Evolutionary conservation across 2,888 invertebrate species (phyloP).

Genomic region (Dynastes grantii): DNA sequence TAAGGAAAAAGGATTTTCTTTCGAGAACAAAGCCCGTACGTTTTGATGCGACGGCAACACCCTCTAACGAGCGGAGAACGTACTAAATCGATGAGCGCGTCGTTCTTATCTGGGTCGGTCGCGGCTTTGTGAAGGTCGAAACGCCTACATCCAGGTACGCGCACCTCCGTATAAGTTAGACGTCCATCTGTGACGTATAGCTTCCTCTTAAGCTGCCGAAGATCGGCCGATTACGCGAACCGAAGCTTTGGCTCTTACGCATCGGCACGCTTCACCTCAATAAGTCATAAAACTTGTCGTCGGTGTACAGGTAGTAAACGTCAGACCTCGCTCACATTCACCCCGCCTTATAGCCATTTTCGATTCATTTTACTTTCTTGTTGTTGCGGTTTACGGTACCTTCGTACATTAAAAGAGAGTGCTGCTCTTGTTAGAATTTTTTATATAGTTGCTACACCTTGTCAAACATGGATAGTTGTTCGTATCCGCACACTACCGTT

Average conservation of each 20-base stretch:
- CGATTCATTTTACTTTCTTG: neutral
- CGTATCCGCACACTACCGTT: no score
- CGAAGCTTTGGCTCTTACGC: conserved; percentile 7
- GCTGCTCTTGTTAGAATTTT: no score
- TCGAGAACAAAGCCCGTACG: neutral
- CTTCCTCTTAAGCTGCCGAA: conserved; percentile 3
- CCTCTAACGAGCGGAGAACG: neutral
- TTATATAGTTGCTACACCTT: no score
- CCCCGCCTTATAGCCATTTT: neutral
- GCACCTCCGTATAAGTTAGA: neutral
- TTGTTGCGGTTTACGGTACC: neutral
- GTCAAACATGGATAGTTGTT: no score
- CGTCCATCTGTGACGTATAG: conserved; percentile 6
- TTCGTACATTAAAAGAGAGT: no score
- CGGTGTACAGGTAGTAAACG: conserved; percentile 21
- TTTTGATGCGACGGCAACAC: neutral
- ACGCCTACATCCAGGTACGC: neutral
- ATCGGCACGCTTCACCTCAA: conserved; percentile 24
- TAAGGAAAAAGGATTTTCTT: conserved; percentile 1
- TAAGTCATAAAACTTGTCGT: conserved; percentile 30
- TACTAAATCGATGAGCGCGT: neutral
- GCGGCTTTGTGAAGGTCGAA: no score
- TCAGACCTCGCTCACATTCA: neutral
- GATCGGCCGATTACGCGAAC: conserved; percentile 6
- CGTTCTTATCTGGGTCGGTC: neutral